phyloP scores from a whole-genome alignment of 2,888 invertebrate species.

The Ophraella communa region DNA sequence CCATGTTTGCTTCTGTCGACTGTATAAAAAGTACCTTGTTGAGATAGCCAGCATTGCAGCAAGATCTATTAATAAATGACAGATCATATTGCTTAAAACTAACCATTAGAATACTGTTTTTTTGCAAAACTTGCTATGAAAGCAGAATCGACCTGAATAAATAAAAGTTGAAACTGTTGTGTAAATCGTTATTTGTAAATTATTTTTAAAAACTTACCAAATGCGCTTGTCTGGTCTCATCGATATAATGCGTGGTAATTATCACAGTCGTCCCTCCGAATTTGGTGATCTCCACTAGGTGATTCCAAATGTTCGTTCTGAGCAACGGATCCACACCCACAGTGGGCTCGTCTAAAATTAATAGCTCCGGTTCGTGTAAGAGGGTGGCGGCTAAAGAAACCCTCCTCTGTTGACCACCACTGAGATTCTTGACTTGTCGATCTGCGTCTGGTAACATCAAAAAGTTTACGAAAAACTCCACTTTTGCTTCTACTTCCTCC shows the following conservation, averaged over 20 bases:
- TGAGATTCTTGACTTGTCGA: conserved; percentile 59
- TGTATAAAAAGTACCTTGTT: no score
- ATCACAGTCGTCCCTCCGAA: conserved; percentile 91
- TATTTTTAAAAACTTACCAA: conserved; percentile 66
- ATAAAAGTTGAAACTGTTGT: background rate
- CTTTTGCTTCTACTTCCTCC: conserved; percentile 51
- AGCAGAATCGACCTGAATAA: no score
- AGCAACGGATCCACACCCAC: conserved; percentile 92
- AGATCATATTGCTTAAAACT: no score
- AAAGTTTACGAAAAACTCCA: conserved; percentile 53
- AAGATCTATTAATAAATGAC: no score
- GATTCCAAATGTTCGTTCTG: conserved; percentile 93
- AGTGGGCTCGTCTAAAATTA: conserved; percentile 92
- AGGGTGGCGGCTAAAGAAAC: conserved; percentile 89
- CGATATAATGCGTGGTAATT: conserved; percentile 93
- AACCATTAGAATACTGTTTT: no score
- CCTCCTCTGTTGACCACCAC: conserved; percentile 80
- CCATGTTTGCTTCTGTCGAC: no score
- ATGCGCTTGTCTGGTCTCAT: conserved; percentile 91
- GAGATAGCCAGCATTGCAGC: no score
- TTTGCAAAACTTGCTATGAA: no score
- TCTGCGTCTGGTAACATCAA: conserved; percentile 74
- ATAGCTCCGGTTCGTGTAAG: conserved; percentile 85
- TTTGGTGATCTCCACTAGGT: conserved; percentile 88
- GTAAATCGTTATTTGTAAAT: background rate